Evolutionary conservation across 2,888 invertebrate genomes (phyloP), one percentile per base, ranked within the genome.

Genomic region (Emmelina monodactyla): DNA sequence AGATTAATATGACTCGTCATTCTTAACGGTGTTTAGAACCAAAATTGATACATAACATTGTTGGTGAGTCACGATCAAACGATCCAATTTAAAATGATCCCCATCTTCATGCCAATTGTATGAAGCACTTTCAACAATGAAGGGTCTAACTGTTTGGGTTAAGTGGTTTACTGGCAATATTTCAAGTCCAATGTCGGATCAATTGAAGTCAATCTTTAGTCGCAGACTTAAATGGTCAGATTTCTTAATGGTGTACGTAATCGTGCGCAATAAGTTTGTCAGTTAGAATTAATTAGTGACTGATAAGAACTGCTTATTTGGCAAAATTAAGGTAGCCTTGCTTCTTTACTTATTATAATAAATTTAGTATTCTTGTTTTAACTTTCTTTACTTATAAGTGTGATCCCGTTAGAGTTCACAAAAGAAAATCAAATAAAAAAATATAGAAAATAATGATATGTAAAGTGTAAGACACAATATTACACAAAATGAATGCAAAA

Each of bases 1-100:
- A 69, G 70, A 71, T 71, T 70, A 70, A 67, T 65, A 66, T 57
- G 69, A 64, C 64, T 71, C 65, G 67, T 69, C 75, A 69, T 64
- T 67, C 60, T 63, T 65, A 62, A 66, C 62, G 60, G 59, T 47
- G 54, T 53, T 60, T 50, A 48, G 49, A 53, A 58, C 54, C 51
- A 58, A 62, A 66, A 58, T 60, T 62, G 53, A 60, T 54, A 57
- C 53, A 62, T 64, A 67, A 63, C 62, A 62, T 62, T 51, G 50
- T 47, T 53, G 42, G 41, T 54, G 50, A 64, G 58, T 62, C 66
- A 66, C 60, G 62, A 61, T 50, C 44, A 46, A 44, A 34, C 2
- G 5, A 42, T 42, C 62, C 59, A 57, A 14, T 44, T 29, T 41
- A 50, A 19, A 7, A 33, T 44, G 61, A 55, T 12, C 29, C 28